Conservation (phyloP, 2,888 invertebrate species). For the Athrips mouffetella region DNA sequence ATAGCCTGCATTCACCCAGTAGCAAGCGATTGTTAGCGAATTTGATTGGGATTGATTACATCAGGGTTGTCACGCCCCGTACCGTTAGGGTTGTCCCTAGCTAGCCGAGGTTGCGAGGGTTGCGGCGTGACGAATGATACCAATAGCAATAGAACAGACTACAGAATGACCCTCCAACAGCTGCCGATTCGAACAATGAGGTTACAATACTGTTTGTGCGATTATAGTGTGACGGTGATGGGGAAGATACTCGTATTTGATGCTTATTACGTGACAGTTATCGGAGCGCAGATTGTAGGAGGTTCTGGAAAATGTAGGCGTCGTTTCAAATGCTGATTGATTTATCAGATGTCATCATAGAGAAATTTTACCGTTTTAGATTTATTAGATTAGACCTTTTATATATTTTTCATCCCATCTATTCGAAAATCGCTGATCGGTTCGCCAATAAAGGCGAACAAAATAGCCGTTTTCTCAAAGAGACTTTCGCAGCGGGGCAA, state of each 20-base stretch:
- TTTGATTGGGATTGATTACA: constrained; percentile 14
- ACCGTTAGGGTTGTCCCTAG: constrained; percentile 45
- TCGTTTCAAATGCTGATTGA: too few relatives aligned
- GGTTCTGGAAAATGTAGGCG: too few relatives aligned
- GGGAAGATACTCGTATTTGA: constrained; percentile 64
- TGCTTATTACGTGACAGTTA: constrained; percentile 69
- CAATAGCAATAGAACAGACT: constrained; percentile 60
- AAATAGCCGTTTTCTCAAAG: too few relatives aligned
- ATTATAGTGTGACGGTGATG: constrained; percentile 44
- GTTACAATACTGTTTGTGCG: constrained; percentile 3
- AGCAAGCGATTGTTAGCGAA: constrained; percentile 4
- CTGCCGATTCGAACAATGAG: constrained; percentile 37
- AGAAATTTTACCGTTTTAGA: too few relatives aligned
- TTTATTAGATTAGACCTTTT: too few relatives aligned
- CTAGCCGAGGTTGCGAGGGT: constrained; percentile 47
- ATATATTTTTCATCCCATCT: too few relatives aligned
- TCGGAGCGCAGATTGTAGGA: constrained; percentile 32
- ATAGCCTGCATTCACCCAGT: too few relatives aligned
- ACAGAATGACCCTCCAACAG: constrained; percentile 42
- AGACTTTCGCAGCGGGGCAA: too few relatives aligned
- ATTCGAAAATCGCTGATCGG: too few relatives aligned
- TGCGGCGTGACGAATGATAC: constrained; percentile 64
- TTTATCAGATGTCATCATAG: too few relatives aligned
- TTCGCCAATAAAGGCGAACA: too few relatives aligned
- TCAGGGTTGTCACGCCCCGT: constrained; percentile 46